phyloP scores from a whole-genome alignment of 2,797 vertebrate genomes.

The Lagodon rhomboides region DNA sequence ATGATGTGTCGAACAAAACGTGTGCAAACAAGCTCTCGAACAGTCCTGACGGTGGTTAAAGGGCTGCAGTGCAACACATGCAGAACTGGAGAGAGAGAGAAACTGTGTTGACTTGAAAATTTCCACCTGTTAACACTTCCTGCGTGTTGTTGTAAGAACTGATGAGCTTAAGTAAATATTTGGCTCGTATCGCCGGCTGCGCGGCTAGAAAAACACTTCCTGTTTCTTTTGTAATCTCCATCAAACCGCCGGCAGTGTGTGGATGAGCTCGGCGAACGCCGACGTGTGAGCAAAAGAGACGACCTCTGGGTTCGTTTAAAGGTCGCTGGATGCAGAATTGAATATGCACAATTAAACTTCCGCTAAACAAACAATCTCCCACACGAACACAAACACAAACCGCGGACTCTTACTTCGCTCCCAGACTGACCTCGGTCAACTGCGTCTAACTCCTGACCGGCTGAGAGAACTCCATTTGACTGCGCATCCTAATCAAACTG shows the following conservation, averaged over 20 bases:
- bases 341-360: slow-evolving; percentile 21
- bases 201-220: slow-evolving; percentile 18
- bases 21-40: neutral
- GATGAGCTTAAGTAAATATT: slow-evolving; percentile 44
- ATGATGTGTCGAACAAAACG: slow-evolving; percentile 34
- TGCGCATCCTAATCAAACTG: slow-evolving; percentile 64
- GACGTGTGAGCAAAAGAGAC: slow-evolving; percentile 5
- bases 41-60: neutral
- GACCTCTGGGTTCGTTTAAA: slow-evolving; percentile 21
- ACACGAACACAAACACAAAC: slow-evolving; percentile 37
- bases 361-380: slow-evolving; percentile 36
- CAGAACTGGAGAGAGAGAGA: neutral
- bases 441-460: slow-evolving; percentile 36
- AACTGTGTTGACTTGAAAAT: slow-evolving; percentile 5
- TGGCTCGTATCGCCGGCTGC: slow-evolving; percentile 5
- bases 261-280: neutral
- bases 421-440: slow-evolving; percentile 34
- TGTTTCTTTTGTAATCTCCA: slow-evolving; percentile 23
- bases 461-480: slow-evolving; percentile 55
- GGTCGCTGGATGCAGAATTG: slow-evolving; percentile 28
- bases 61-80: neutral
- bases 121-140: slow-evolving; percentile 37
- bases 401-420: slow-evolving; percentile 17
- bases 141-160: slow-evolving; percentile 9
- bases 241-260: slow-evolving; percentile 1